Evolutionary conservation across 2,888 invertebrate genomes (phyloP), one percentile per base, ranked within the genome.

Genomic region (Sericinus montela): DNA sequence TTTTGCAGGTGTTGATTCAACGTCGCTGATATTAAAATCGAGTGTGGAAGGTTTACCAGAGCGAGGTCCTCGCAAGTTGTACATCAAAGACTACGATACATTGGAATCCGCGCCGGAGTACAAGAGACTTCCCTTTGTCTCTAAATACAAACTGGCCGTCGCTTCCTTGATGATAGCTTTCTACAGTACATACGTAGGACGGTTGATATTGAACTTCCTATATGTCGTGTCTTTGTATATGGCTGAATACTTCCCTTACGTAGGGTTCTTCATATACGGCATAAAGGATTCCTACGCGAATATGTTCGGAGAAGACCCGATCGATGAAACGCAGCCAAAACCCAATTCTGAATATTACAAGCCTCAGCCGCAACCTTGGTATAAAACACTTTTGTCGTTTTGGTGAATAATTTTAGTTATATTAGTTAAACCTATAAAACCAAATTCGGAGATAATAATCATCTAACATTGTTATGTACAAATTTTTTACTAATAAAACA

Each of bases 221-320:
- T 88, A 91, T 66, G 79, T 84, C 64, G 40, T 91, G 0, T 71
- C 84, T 1, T 72, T 93, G 37, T 89, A 88, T 58, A 59, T 93
- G 0, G 90, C 91, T 56, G 87, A 90, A 55, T 81, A 90, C 39
- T 91, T 90, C 57, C 93, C 94, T 1, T 90, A 91, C 56, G 62
- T 92, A 36, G 92, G 92, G 3, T 90, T 91, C 63, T 89, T 83
- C 61, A 75, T 73, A 15, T 93, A 87, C 63, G 93, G 93, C 9
- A 63, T 80, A 8, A 78, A 76, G 52, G 75, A 87, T 37, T 83
- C 92, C 0, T 82, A 89, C 55, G 90, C 92, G 0, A 70, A 90
- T 39, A 89, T 91, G 19, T 82, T 78, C 19, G 45, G 43, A 14
- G 65, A 67, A 8, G 52, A 54, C 13, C 58, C 56, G 1, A 32